These are phyloP conservation scores for Hedychridium roseum DNA, from an alignment of 2,888 invertebrate genomes.

Conservation along the genomic window DNA sequence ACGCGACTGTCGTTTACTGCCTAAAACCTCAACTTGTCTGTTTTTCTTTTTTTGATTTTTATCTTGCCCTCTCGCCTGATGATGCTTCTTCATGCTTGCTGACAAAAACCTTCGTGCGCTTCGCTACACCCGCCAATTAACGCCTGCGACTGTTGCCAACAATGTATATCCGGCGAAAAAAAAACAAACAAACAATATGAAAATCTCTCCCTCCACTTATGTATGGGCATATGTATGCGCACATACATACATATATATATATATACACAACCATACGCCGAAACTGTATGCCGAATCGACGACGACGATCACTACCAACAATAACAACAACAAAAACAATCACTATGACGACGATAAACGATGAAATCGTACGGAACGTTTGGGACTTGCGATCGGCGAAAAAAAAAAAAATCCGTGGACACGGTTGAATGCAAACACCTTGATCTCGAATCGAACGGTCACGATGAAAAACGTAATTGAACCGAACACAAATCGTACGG, in stretches of 20 bases:
- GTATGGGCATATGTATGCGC: too few relatives aligned
- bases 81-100: slow-evolving; percentile 65
- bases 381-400: neutral
- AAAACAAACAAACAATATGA: neutral
- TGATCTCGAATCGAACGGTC: too few relatives aligned
- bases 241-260: too few relatives aligned
- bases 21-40: slow-evolving; percentile 59
- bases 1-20: slow-evolving; percentile 45
- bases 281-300: neutral
- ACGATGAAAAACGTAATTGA: neutral
- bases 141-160: slow-evolving; percentile 47
- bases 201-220: too few relatives aligned
- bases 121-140: slow-evolving; percentile 65
- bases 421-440: too few relatives aligned
- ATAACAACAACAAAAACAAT: too few relatives aligned
- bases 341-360: too few relatives aligned
- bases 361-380: too few relatives aligned
- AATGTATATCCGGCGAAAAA: slow-evolving; percentile 6
- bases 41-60: slow-evolving; percentile 64
- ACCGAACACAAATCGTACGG: slow-evolving; percentile 7
- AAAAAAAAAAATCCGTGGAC: too few relatives aligned
- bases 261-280: too few relatives aligned
- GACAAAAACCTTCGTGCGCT: slow-evolving; percentile 60
- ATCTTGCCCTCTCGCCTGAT: slow-evolving; percentile 64
- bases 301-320: too few relatives aligned